Evolutionary conservation across 2,888 invertebrate genomes (phyloP), one percentile per base, ranked within the genome.

Genomic region (Silvanus unidentatus): DNA sequence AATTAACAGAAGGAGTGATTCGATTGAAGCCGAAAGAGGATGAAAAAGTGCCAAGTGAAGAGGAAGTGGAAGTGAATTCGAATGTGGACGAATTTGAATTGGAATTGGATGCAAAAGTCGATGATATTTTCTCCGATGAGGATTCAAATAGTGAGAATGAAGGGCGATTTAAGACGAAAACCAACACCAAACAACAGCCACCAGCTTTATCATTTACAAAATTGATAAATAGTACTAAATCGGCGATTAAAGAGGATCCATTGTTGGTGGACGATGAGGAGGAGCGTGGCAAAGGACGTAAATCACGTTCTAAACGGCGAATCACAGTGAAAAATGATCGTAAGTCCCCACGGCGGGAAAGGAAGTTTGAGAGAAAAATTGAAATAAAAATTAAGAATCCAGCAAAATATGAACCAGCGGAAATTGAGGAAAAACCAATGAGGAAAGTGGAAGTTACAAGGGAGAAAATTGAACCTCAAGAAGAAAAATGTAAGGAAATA

Each of bases 1-100:
- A 72, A 50, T 66, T 70, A 11, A 63, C 70, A 29, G 72, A 71
- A 52, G 75, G 74, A 1, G 74, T 77, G 48, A 77, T 77, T 40
- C 68, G 75, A 32, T 69, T 78, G 30, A 69, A 61, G 51, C 59
- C 61, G 12, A 60, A 64, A 54, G 37, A 37, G 4, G 52, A 55
- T 2, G 54, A 50, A 6, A 47, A 46, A 39, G 1, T 12, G 5
- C 27, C 13, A 13, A 16, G 15, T 4, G 40, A 48, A 37, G 39
- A 43, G 2, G 48, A 51, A 39, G 49, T 51, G 35, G 42, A 45
- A 14, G 47, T 48, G 43, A 40, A 28, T 29, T 36, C 43, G 12
- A 44, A 44, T 32, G 40, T 62, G 12, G 40, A 58, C 4, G 58
- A 51, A 45, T 58, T 55, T 16, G 57, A 62, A 16, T 52, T 66